Base-by-base conservation (phyloP, 1,140 invertebrate species). In the Dendroctonus ponderosae region DNA sequence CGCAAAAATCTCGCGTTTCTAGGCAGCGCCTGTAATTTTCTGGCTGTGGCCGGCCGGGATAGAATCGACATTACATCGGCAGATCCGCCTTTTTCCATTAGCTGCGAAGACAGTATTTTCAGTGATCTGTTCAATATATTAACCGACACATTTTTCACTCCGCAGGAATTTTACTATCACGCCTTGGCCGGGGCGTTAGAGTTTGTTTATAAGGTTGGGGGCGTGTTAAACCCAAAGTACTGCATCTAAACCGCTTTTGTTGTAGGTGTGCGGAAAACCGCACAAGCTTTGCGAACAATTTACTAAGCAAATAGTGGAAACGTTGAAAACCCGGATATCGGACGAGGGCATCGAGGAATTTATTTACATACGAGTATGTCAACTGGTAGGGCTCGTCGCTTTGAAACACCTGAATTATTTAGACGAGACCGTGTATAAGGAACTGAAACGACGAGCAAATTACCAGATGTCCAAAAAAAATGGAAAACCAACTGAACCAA, bases 391-490 rank as follows among this genome's bases (percentile, higher is more conserved):
- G 7, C 68, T 70, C 52, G 51, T 77, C 6, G 74, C 76, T 5
- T 7, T 77, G 9, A 72, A 70, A 43, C 57, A 71, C 37, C 62
- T 77, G 44, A 60, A 68, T 43, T 76, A 69, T 65, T 52, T 78
- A 48, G 77, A 78, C 56, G 72, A 74, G n/a, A 70, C 68, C 0
- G 69, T 77, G 14, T 77, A 77, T 53, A 74, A 70, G 26, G 77
- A 78, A 66, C 46, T 77, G 61, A 78, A 77, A 61, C 57, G 77
- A 40, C 39, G 53, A 5, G 53, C 39, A 1, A 40, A 56, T 56
- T 40, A n/a, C 53, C 38, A 15, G 4, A 39, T 5, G 4, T 8
- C 53, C 11, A 56, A 26, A 40, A 56, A 52, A n/a, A 26, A 26
- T 26, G 26, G 46, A 5, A 48, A 48, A 48, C 11, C 11, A 48